Percentiles rank a stretch among this genome's conserved stretches.
phyloP scores from a whole-genome alignment of 2,888 invertebrate genomes.

The Heliconius hortense region DNA sequence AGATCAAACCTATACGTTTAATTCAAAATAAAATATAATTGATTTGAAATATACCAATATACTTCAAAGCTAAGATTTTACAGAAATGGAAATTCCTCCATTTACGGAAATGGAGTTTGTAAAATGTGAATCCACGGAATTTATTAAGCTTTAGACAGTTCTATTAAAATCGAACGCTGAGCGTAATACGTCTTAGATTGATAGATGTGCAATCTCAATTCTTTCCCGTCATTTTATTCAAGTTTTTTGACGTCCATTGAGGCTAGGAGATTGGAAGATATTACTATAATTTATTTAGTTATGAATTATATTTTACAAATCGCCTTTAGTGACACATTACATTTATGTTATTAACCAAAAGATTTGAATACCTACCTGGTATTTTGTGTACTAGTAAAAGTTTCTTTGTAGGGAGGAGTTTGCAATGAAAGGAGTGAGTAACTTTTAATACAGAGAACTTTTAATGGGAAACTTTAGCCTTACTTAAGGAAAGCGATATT shows the following conservation, averaged over 20 bases:
- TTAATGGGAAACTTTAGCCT: constrained; percentile 40
- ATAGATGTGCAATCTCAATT: constrained; percentile 32
- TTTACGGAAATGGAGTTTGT: constrained; percentile 33
- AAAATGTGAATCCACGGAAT: constrained; percentile 28
- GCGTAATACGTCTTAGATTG: constrained; percentile 36
- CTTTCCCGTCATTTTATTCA: constrained; percentile 32
- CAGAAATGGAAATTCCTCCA: too few relatives aligned
- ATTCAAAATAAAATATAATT: not conserved
- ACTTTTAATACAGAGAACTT: constrained; percentile 34
- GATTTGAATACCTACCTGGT: not conserved
- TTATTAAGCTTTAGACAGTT: constrained; percentile 36
- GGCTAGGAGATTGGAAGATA: not conserved
- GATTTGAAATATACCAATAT: constrained; percentile 2
- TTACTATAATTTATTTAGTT: not conserved
- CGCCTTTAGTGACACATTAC: too few relatives aligned
- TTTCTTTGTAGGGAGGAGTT: constrained; percentile 3
- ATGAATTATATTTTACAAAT: not conserved
- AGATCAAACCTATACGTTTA: not conserved
- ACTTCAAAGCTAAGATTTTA: constrained; percentile 26
- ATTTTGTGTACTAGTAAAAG: not conserved
- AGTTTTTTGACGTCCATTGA: constrained; percentile 8
- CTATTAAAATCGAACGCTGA: constrained; percentile 38
- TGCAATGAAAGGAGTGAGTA: constrained; percentile 25
- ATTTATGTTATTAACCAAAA: not conserved
- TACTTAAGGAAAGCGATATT: constrained; percentile 31